Base-by-base conservation (phyloP, 2,888 invertebrate species). In the Thumatha senex region DNA sequence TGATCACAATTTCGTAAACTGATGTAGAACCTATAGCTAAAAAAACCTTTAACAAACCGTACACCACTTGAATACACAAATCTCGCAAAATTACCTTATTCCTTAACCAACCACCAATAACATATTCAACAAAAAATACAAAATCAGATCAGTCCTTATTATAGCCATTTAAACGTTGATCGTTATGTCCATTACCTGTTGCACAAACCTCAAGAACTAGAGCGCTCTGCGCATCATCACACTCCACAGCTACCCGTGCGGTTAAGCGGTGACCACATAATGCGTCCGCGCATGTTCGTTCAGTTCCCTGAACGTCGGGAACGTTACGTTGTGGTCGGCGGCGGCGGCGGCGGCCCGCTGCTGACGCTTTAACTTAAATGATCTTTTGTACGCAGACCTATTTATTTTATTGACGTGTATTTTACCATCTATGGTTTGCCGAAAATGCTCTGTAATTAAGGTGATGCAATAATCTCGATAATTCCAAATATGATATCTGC, bases 271-370 rank as follows among this genome's bases (percentile, higher is more conserved):
- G 38, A 46, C 51, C 51, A 39, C 51, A 48, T 38, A 46, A 51
- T 51, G 46, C 31, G 50, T 31, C 13, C 11, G 45, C 48, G 40
- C 50, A 42, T 46, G 51, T 38, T 38, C 33, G 33, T n/a, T 46
- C 14, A 24, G 14, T 15, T 30, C 39, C 38, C 30, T 12, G 18
- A 46, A 34, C 39, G 34, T 7, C 29, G n/a, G 14, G n/a, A n/a
- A 24, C 2, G 18, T 29, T 18, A 49, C 39, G 39, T 33, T 49
- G 49, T 31, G 49, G 49, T 49, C 30, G n/a, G n/a, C n/a, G n/a
- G n/a, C n/a, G n/a, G n/a, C n/a, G n/a, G 8, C 11, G 15, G 10
- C n/a, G n/a, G 13, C 0, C 48, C 30, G 36, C 15, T 18, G 12
- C 35, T 11, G 15, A 39, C 38, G 42, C 13, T 43, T 48, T 43